These are phyloP conservation scores for Pseudobourletiella spinata DNA, from an alignment of 1,140 invertebrate species.

Conservation along the genomic window DNA sequence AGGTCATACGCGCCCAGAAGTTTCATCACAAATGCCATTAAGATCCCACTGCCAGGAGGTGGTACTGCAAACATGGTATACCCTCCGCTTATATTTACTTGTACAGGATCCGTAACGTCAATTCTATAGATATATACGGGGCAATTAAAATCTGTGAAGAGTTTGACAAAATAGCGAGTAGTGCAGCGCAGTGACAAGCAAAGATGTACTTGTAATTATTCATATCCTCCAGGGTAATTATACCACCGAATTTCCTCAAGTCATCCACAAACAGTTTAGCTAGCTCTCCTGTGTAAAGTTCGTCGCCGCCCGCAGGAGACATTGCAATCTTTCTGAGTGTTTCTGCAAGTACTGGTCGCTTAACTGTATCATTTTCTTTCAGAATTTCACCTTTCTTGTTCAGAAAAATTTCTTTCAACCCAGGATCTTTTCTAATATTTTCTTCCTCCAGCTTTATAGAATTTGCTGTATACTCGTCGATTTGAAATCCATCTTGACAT, in stretches of 20 bases:
- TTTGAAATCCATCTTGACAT: conserved; percentile 38
- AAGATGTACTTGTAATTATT: conserved; percentile 59
- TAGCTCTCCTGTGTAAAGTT: conserved; percentile 61
- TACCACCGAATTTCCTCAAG: conserved; percentile 58
- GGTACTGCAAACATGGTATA: conserved; percentile 59
- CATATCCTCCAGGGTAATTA: conserved; percentile 68
- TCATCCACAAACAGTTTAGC: conserved; percentile 57
- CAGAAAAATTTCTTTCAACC: conserved; percentile 53
- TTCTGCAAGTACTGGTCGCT: conserved; percentile 56
- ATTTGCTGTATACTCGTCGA: conserved; percentile 34
- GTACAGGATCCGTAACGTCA: conserved; percentile 47
- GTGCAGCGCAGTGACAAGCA: conserved; percentile 15
- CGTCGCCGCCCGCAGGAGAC: conserved; percentile 48
- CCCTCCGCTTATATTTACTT: conserved; percentile 48
- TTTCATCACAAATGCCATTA: conserved; percentile 72
- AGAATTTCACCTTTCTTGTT: conserved; percentile 56
- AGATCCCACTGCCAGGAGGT: conserved; percentile 67
- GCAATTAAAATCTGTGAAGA: background rate
- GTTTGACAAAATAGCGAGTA: background rate
- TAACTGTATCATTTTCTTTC: conserved; percentile 59
- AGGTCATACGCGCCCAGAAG: conserved; percentile 62
- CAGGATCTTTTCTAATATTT: conserved; percentile 6
- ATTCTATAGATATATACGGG: background rate
- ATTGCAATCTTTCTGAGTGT: conserved; percentile 62
- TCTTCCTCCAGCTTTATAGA: conserved; percentile 21